Evolutionary conservation across 2,797 vertebrate species (phyloP).

Genomic region (Parauchenoglanis ngamensis): DNA sequence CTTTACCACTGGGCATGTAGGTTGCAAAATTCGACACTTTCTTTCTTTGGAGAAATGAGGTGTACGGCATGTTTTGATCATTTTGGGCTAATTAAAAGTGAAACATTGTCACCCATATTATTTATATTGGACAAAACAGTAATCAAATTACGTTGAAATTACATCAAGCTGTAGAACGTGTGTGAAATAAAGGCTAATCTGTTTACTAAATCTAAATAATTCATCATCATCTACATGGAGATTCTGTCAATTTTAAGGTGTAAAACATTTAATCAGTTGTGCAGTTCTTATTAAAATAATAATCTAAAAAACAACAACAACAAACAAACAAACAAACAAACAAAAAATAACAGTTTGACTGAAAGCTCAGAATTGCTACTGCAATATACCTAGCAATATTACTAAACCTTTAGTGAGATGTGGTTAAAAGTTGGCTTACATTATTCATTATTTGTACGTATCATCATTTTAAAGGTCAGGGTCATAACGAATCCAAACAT

Average conservation of each 20-base stretch:
- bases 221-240: not conserved
- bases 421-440: not conserved
- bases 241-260: not conserved
- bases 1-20: constrained; percentile 23
- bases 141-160: constrained; percentile 6
- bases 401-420: not conserved
- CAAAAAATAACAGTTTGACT: not conserved
- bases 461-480: not conserved
- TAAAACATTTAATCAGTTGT: not conserved
- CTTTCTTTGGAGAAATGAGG: constrained; percentile 7
- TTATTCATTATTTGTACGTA: not conserved
- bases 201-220: constrained; percentile 2
- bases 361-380: not conserved
- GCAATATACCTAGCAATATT: not conserved
- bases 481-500: not conserved
- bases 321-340: no score
- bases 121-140: not conserved
- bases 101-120: not conserved
- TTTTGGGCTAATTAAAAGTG: not conserved
- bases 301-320: not conserved
- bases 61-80: not conserved
- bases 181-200: not conserved
- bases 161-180: not conserved
- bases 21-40: constrained; percentile 22
- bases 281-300: not conserved